Evolutionary conservation across 2,113 vertebrate genomes (phyloP), one percentile per base, ranked within the genome.

Genomic region (Myotis brandtii): DNA sequence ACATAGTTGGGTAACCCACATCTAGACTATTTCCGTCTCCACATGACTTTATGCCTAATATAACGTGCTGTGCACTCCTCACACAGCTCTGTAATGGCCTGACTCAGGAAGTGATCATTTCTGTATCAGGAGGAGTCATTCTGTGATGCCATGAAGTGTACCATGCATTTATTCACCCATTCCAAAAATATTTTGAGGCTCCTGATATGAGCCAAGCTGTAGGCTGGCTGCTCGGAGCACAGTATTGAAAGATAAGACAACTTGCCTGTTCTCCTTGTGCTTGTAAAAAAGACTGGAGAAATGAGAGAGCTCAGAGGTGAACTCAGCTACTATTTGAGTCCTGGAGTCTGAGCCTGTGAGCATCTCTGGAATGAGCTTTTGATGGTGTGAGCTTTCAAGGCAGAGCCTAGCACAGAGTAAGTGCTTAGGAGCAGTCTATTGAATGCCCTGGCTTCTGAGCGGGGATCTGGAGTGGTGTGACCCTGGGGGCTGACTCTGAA

Each of bases 1-100:
- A 87, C 30, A 93, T n/a, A 16, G 86, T 14, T 86, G 96, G 86
- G 64, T 80, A 93, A 96, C 80, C 95, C 86, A 95, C 14, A 79
- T 85, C 27, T 1, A 76, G 56, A 59, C n/a, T 21, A 96, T 27
- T 54, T 62, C 64, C 0, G 72, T 50, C n/a, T 73, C 84, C 72
- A 59, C 32, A 6, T 81, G 90, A 64, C n/a, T 75, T 95, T 76
- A 52, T 1, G 4, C 79, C 81, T 59, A 52, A 70, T 25, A 56
- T 1, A 80, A 59, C 0, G 27, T 52, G 34, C 25, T 30, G 25
- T 14, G 86, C 75, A 37, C 84, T 96, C 34, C 27, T 67, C 66
- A 18, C 56, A 56, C 14, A 86, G 86, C 96, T 92, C 85, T 34
- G 72, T 34, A 4, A 95, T 5, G 93, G 95, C 94, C 89, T 62